Percentiles rank a stretch among this genome's conserved stretches.
phyloP scores from a whole-genome alignment of 2,797 vertebrate species.

The Xerus rutilus region DNA sequence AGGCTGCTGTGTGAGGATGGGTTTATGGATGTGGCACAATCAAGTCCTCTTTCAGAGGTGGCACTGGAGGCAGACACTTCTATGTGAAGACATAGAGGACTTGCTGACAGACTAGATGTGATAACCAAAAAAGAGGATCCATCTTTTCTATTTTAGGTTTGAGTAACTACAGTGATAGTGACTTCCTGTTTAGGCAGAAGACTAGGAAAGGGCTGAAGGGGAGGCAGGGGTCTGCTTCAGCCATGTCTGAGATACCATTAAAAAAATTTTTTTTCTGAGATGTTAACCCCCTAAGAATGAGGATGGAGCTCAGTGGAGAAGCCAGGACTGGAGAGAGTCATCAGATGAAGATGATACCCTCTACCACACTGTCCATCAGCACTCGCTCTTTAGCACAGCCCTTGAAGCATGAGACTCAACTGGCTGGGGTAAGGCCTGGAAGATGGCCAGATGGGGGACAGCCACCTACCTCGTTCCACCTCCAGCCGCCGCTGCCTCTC shows the following conservation, averaged over 20 bases:
- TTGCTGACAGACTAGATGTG: not conserved
- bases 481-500: slow-evolving; percentile 93
- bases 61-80: not conserved
- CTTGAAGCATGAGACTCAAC: not conserved
- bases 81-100: too few relatives aligned
- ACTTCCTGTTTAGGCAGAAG: not conserved
- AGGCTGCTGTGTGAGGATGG: not conserved
- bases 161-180: not conserved
- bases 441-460: too few relatives aligned
- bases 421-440: not conserved
- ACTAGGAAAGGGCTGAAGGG: not conserved
- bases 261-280: too few relatives aligned
- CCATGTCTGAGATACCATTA: not conserved
- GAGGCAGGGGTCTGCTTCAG: not conserved
- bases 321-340: not conserved
- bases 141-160: not conserved
- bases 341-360: not conserved
- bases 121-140: not conserved
- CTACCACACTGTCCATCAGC: not conserved
- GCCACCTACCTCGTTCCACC: slow-evolving; percentile 92
- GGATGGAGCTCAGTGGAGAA: not conserved
- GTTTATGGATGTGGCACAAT: not conserved
- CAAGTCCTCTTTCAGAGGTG: not conserved
- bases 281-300: not conserved
- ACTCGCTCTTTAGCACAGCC: not conserved